Percentiles rank a stretch among this genome's conserved stretches.
Conservation (phyloP, 2,113 vertebrate species). For the Numida meleagris region DNA sequence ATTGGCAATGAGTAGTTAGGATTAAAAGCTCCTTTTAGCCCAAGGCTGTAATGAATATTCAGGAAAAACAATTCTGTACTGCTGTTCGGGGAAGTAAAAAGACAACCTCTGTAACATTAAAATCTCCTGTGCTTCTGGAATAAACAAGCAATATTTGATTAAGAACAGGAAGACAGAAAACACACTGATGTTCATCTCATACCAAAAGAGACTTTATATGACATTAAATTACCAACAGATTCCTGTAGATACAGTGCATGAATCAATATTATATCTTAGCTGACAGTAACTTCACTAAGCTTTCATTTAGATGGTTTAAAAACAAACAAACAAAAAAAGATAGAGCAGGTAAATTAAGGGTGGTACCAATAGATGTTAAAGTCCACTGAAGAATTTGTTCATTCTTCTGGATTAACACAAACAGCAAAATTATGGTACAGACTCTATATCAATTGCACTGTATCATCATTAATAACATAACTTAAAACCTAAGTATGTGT, state of each 20-base stretch:
- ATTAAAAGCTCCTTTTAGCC: conserved; percentile 67
- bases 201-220: conserved; percentile 6
- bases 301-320: neutral
- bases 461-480: conserved; percentile 20
- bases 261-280: conserved; percentile 5
- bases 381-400: conserved; percentile 8
- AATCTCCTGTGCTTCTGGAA: conserved; percentile 59
- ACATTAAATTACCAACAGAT: conserved; percentile 22
- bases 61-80: conserved; percentile 52
- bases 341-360: neutral
- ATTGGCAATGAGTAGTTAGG: conserved; percentile 65
- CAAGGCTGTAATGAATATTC: conserved; percentile 72
- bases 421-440: neutral
- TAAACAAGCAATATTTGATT: conserved; percentile 66
- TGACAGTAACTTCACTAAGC: neutral
- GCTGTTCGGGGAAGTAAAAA: conserved; percentile 59
- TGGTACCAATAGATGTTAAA: neutral
- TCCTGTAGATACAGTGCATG: neutral
- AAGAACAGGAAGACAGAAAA: conserved; percentile 40
- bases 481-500: neutral
- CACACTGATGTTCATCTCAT: neutral
- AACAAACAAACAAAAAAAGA: neutral
- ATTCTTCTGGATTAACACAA: conserved; percentile 23
- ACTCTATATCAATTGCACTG: neutral
- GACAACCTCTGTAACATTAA: conserved; percentile 50